phyloP scores from a whole-genome alignment of 2,888 invertebrate species.

The Drosophila kokeensis region DNA sequence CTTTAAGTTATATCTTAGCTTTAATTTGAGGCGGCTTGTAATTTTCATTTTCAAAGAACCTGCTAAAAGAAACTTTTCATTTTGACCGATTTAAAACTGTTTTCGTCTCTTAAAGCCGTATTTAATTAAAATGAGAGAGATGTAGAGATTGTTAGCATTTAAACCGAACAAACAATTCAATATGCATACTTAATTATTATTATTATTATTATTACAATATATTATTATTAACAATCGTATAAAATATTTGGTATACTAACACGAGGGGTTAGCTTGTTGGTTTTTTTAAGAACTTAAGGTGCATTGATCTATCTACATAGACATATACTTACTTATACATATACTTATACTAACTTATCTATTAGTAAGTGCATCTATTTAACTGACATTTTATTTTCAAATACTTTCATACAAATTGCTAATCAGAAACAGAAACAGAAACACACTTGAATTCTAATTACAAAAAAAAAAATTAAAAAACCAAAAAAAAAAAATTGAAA shows the following conservation, averaged over 20 bases:
- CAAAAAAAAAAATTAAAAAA: conserved; percentile 26
- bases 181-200: conserved; percentile 41
- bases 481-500: conserved; percentile 18
- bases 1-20: conserved; percentile 36
- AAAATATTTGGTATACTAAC: conserved; percentile 36
- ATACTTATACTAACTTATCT: conserved; percentile 31
- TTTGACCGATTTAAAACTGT: conserved; percentile 15
- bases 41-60: conserved; percentile 7
- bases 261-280: conserved; percentile 45
- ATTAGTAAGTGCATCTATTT: conserved; percentile 41
- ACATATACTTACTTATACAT: conserved; percentile 30
- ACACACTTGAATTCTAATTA: conserved; percentile 14
- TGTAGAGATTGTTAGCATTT: conserved; percentile 78
- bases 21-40: conserved; percentile 8
- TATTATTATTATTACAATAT: conserved; percentile 26
- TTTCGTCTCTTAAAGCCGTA: conserved; percentile 11
- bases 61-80: conserved; percentile 14
- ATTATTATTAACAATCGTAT: conserved; percentile 32
- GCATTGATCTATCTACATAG: conserved; percentile 65
- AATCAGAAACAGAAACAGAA: conserved; percentile 11
- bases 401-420: conserved; percentile 50
- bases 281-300: conserved; percentile 56
- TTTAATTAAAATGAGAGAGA: conserved; percentile 68
- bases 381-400: conserved; percentile 58
- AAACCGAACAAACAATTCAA: conserved; percentile 55